phyloP scores from a whole-genome alignment of 2,888 invertebrate species.

The Apoderus coryli region DNA sequence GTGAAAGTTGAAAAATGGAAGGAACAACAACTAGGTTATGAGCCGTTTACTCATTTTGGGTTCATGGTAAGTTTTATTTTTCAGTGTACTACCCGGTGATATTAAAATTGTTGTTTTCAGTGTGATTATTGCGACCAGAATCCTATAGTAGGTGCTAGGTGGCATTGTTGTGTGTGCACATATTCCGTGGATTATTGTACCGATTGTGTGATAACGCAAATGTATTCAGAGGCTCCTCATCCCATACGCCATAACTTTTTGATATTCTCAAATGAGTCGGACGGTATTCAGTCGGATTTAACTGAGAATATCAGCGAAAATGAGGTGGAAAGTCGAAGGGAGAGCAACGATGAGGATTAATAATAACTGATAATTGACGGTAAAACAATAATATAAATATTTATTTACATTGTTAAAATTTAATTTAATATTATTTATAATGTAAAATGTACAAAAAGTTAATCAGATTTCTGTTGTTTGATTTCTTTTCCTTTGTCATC shows the following conservation, averaged over 20 bases:
- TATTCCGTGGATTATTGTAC: constrained; percentile 47
- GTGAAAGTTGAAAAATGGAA: constrained; percentile 32
- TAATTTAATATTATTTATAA: too few relatives aligned
- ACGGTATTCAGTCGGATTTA: too few relatives aligned
- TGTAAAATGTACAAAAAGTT: too few relatives aligned
- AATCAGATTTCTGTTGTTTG: too few relatives aligned
- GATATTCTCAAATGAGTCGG: constrained; percentile 22
- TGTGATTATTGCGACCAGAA: constrained; percentile 50
- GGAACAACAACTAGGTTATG: constrained; percentile 21
- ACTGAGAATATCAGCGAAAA: too few relatives aligned
- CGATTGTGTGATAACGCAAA: constrained; percentile 44
- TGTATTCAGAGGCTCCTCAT: constrained; percentile 35
- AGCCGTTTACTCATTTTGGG: constrained; percentile 29
- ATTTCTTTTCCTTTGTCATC: too few relatives aligned
- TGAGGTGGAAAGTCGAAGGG: too few relatives aligned
- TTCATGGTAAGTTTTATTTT: constrained; percentile 29
- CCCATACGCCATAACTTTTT: constrained; percentile 33
- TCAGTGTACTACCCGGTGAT: neutral
- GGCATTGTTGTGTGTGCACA: constrained; percentile 54
- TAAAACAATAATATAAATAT: too few relatives aligned
- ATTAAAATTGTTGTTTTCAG: constrained; percentile 28
- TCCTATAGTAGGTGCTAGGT: constrained; percentile 48
- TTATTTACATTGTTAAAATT: too few relatives aligned
- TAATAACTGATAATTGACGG: too few relatives aligned
- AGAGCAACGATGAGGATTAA: too few relatives aligned